These are phyloP conservation scores for Adelges cooleyi DNA, from an alignment of 1,140 invertebrate genomes.

Conservation along the genomic window DNA sequence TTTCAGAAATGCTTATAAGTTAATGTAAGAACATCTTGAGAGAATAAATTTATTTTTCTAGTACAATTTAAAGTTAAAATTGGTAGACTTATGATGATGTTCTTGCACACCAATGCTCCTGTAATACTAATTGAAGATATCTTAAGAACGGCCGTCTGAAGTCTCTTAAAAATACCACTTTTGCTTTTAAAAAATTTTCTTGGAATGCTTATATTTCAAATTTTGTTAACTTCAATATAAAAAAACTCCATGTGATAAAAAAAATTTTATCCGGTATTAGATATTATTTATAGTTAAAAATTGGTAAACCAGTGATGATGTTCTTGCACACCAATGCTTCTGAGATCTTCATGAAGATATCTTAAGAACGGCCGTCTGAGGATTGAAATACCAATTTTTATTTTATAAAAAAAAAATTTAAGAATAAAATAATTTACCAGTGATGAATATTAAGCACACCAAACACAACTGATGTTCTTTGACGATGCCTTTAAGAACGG, in stretches of 20 bases:
- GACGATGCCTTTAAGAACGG: slow-evolving; percentile 19
- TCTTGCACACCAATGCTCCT: slow-evolving; percentile 35
- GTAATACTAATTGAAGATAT: slow-evolving; percentile 33
- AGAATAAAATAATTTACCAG: background rate
- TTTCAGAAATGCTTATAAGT: no score
- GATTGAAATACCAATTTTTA: no score
- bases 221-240: no score
- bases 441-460: background rate
- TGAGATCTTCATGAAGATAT: slow-evolving; percentile 34
- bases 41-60: no score
- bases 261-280: no score
- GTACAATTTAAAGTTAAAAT: background rate
- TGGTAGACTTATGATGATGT: slow-evolving; percentile 15
- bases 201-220: no score
- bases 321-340: slow-evolving; percentile 34
- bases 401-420: no score
- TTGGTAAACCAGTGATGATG: slow-evolving; percentile 18
- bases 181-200: no score
- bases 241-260: no score
- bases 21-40: no score
- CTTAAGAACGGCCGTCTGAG: slow-evolving; percentile 30
- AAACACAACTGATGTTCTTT: background rate
- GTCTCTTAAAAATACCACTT: no score
- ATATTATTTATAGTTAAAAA: background rate
- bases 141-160: slow-evolving; percentile 30